These are phyloP conservation scores for Nannospalax galili DNA, from an alignment of 2,113 vertebrate species.

Conservation along the genomic window DNA sequence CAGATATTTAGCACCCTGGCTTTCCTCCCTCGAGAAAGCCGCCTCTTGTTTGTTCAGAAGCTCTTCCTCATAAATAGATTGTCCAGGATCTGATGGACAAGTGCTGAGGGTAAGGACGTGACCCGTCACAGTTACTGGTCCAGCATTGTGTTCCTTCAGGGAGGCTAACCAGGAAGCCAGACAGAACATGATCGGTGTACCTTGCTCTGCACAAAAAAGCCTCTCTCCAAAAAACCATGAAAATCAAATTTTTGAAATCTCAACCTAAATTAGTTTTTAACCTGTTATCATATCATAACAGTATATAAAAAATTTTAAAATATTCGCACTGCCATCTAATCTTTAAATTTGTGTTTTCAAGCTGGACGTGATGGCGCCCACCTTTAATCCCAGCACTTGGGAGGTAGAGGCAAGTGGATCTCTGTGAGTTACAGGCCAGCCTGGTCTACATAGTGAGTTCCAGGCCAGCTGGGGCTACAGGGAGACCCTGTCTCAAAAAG, in stretches of 20 bases:
- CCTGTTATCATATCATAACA: background rate
- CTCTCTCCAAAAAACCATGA: background rate
- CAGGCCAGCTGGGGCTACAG: too few species aligned
- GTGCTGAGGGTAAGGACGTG: background rate
- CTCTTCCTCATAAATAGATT: slow-evolving; percentile 46
- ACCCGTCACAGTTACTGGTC: slow-evolving; percentile 1
- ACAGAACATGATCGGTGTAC: background rate
- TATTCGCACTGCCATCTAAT: background rate
- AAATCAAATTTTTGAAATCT: background rate
- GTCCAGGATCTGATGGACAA: background rate
- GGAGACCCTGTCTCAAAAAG: too few species aligned
- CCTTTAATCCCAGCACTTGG: too few species aligned
- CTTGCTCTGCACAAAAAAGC: background rate
- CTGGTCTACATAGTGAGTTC: too few species aligned
- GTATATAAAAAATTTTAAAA: background rate
- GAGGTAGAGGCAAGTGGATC: too few species aligned
- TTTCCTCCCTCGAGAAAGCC: slow-evolving; percentile 19
- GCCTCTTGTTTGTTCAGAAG: slow-evolving; percentile 63
- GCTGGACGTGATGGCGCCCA: too few species aligned
- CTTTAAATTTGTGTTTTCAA: slow-evolving; percentile 7
- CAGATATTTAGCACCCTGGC: slow-evolving; percentile 62
- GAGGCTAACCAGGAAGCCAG: slow-evolving; percentile 41
- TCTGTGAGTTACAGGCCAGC: too few species aligned
- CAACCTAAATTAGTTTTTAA: background rate
- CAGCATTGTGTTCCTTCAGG: background rate